Percentiles rank a stretch among this genome's conserved stretches.
phyloP scores from a whole-genome alignment of 2,113 vertebrate species.

The Rutilus rutilus region DNA sequence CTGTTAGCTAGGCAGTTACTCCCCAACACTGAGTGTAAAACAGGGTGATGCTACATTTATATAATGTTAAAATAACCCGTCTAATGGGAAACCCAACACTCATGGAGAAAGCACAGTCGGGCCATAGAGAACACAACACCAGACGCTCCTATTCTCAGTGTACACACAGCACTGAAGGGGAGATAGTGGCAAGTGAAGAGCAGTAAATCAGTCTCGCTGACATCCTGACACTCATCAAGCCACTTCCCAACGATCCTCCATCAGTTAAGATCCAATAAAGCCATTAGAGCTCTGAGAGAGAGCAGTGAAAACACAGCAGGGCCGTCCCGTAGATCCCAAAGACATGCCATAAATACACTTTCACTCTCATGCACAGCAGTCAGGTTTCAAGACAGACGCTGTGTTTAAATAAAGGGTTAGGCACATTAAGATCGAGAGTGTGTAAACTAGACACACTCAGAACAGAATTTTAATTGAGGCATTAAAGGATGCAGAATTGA shows the following conservation, averaged over 20 bases:
- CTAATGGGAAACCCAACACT: not conserved
- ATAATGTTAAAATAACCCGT: not conserved
- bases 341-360: constrained; percentile 20
- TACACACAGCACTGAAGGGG: not conserved
- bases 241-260: constrained; percentile 71
- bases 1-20: no score
- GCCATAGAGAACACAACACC: not conserved
- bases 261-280: constrained; percentile 76
- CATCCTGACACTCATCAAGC: constrained; percentile 74
- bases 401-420: constrained; percentile 11
- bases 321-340: not conserved
- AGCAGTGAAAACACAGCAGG: constrained; percentile 65
- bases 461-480: not conserved
- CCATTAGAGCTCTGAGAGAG: constrained; percentile 61
- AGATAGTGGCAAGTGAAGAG: constrained; percentile 71
- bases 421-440: not conserved
- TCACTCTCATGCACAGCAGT: constrained; percentile 13
- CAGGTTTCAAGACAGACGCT: not conserved
- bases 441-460: not conserved
- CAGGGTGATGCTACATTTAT: not conserved
- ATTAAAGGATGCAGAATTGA: not conserved
- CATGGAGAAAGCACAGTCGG: not conserved
- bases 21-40: no score
- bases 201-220: constrained; percentile 76
- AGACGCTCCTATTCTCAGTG: not conserved